Base-by-base conservation (phyloP, 1,140 invertebrate species). In the Ips typographus region DNA sequence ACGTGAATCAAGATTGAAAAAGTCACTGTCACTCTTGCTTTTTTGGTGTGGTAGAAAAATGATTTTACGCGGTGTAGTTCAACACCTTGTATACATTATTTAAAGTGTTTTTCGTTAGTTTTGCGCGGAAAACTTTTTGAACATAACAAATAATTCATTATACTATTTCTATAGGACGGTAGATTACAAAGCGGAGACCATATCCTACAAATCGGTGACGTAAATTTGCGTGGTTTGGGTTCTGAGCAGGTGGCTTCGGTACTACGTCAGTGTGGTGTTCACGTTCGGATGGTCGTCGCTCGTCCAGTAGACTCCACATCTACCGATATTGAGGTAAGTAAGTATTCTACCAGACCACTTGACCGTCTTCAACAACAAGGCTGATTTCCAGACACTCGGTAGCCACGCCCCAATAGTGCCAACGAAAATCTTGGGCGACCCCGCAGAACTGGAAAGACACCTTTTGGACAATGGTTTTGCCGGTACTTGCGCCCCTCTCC, bases 221-320 rank as follows among this genome's bases (percentile, higher is more conserved):
- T 95, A 55, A 93, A 91, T 77, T 86, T 95, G 65, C 85, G 93
- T 55, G 91, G 93, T 0, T 89, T 95, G 88, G 91, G 90, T 61
- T 93, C 91, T n/a, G 91, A 95, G 77, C 93, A 94, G 74, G 94
- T 95, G 65, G 94, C 93, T 37, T 86, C 91, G 3, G 92, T 96
- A 44, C 84, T 96, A 55, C 84, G 94, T 1, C 92, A 94, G 81
- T 90, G 91, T 72, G 93, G 93, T 1, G 87, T 86, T 44, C 87
- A 91, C 78, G 93, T 95, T 4, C 85, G 93, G 8, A 84, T 96
- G 72, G 87, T 95, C 22, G 93, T 96, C 3, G 94, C 93, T 0
- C 80, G 94, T 49, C 89, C 89, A 3, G 84, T 90, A 38, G 87
- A 89, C 72, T 84, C 83, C 47, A 80, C 84, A 22, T 83, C 83